Conservation (phyloP, 2,113 vertebrate genomes). For the Gallinago jamesoni region DNA sequence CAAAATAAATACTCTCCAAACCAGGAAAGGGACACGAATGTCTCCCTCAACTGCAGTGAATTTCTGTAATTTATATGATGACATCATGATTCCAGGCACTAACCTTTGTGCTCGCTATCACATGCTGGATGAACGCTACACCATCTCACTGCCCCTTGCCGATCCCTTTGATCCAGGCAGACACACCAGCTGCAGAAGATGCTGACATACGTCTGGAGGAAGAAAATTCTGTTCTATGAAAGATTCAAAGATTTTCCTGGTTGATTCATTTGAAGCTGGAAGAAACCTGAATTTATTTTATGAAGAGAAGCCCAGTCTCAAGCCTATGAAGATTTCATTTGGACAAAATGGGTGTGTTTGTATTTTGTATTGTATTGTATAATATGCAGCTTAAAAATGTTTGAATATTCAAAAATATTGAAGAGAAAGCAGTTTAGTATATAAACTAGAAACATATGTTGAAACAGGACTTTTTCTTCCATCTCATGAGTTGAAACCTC, state of each 20-base stretch:
- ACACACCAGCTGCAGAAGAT: conserved; percentile 13
- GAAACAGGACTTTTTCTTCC: background rate
- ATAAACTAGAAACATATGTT: background rate
- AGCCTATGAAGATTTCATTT: background rate
- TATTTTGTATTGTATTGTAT: background rate
- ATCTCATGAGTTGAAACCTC: background rate
- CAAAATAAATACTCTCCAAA: background rate
- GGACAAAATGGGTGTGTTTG: background rate
- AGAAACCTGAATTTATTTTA: background rate
- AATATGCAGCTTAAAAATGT: background rate
- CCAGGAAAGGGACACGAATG: background rate
- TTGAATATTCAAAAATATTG: background rate
- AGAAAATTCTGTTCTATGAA: background rate
- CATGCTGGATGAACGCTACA: background rate
- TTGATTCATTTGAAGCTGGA: background rate
- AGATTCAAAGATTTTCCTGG: background rate
- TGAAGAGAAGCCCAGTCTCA: background rate
- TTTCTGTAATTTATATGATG: background rate
- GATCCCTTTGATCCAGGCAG: background rate
- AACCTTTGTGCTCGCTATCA: background rate
- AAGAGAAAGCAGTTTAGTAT: background rate
- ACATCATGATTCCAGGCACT: background rate
- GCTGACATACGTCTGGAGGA: background rate
- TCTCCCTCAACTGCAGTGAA: background rate
- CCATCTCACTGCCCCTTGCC: background rate